These are phyloP conservation scores for Drosophila jambulina DNA, from an alignment of 1,140 invertebrate genomes.

Conservation along the genomic window DNA sequence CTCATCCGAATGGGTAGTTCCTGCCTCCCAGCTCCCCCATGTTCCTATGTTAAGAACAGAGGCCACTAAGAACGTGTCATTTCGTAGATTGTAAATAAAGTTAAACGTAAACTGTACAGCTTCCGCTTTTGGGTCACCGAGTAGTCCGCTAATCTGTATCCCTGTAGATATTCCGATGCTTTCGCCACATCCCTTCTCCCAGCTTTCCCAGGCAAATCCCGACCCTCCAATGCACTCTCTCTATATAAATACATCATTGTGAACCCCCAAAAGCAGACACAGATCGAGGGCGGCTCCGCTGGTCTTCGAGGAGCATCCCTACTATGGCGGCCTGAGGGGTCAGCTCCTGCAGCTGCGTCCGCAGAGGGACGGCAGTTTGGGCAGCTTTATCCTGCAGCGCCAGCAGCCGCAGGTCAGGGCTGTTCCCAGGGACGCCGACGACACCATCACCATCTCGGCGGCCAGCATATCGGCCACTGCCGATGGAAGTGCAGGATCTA, in stretches of 20 bases:
- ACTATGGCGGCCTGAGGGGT: conserved; percentile 89
- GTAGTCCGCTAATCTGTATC: conserved; percentile 52
- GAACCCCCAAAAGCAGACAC: conserved; percentile 75
- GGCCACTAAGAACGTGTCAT: conserved; percentile 45
- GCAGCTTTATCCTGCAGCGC: conserved; percentile 52
- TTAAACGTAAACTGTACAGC: conserved; percentile 45
- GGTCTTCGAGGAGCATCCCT: conserved; percentile 81
- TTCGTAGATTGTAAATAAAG: conserved; percentile 74
- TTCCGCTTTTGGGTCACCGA: conserved; percentile 31
- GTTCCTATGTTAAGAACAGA: conserved; percentile 66
- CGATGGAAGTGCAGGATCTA: conserved; percentile 57
- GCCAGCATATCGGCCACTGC: conserved; percentile 72
- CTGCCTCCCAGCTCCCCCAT: conserved; percentile 13
- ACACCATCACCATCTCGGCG: conserved; percentile 69
- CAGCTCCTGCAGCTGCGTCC: conserved; percentile 65
- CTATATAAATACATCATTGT: conserved; percentile 43
- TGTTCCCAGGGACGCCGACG: conserved; percentile 53
- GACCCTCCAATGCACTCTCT: conserved; percentile 29
- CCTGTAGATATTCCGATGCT: conserved; percentile 45
- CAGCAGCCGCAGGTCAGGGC: conserved; percentile 51
- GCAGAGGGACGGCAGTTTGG: conserved; percentile 56
- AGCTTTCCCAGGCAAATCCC: conserved; percentile 33
- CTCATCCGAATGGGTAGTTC: conserved; percentile 30
- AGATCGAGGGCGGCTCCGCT: conserved; percentile 60
- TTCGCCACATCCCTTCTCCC: conserved; percentile 8